phyloP scores from a whole-genome alignment of 2,797 vertebrate species.

The Strix occidentalis region DNA sequence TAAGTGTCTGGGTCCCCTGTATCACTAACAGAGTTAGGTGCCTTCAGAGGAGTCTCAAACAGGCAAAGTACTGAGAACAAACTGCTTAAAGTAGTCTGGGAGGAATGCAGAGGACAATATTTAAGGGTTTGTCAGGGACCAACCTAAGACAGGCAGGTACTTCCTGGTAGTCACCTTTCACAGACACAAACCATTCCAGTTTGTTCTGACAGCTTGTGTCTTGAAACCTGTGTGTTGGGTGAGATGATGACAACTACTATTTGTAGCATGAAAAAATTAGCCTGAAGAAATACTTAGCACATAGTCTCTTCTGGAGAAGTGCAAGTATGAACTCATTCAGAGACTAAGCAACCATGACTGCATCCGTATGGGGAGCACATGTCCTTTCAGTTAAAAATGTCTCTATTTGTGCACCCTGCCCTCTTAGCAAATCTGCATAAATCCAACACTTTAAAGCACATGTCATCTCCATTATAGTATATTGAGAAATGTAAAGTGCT shows the following conservation, averaged over 20 bases:
- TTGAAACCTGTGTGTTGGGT: not conserved
- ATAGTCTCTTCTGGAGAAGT: not conserved
- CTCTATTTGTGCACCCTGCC: not conserved
- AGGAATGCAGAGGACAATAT: not conserved
- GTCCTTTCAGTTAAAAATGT: not conserved
- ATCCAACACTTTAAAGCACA: rapidly evolving
- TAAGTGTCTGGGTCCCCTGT: not conserved
- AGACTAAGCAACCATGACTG: not conserved
- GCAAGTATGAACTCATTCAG: not conserved
- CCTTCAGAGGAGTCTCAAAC: not conserved
- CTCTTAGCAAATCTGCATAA: not conserved
- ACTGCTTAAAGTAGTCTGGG: not conserved
- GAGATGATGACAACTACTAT: conserved; percentile 8
- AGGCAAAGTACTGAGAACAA: not conserved
- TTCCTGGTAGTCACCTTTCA: not conserved
- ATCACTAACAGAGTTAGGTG: not conserved
- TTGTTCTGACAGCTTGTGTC: not conserved
- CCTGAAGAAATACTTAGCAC: not conserved
- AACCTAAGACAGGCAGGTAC: not conserved
- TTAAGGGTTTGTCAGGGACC: not conserved
- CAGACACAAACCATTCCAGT: not conserved
- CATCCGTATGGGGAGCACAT: not conserved
- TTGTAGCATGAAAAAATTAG: not conserved
- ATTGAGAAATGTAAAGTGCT: not conserved
- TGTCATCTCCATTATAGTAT: not conserved